Evolutionary conservation across 2,113 vertebrate species (phyloP).

Genomic region (Rhynchomys soricoides): DNA sequence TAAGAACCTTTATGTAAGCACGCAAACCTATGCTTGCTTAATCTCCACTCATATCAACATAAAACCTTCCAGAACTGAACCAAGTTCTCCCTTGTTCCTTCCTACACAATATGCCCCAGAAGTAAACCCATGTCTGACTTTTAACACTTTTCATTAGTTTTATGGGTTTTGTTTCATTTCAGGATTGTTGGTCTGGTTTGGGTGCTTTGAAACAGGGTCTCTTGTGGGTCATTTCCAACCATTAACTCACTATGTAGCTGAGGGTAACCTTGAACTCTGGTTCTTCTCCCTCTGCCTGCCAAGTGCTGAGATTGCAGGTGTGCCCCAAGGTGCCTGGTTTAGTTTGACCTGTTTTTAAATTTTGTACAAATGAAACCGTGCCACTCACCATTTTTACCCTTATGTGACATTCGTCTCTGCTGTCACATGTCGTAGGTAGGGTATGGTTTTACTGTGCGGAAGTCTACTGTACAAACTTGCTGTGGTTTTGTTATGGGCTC

Average conservation of each 20-base stretch:
- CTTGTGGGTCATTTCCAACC: not conserved
- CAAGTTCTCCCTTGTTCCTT: not conserved
- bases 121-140: slow-evolving; percentile 7
- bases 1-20: not conserved
- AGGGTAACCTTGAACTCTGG: not conserved
- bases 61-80: not conserved
- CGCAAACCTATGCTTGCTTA: not conserved
- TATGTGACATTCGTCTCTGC: not conserved
- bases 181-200: not conserved
- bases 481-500: not conserved
- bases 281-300: not conserved
- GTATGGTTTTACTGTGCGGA: not conserved
- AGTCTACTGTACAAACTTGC: not conserved
- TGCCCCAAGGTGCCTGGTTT: not conserved
- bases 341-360: slow-evolving; percentile 13
- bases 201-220: not conserved
- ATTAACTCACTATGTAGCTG: not conserved
- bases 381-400: not conserved
- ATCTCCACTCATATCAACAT: not conserved
- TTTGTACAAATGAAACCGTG: not conserved
- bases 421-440: not conserved
- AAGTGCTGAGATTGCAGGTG: not conserved
- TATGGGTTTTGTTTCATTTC: not conserved
- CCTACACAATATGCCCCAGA: not conserved
- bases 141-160: not conserved